Conservation (phyloP, 1,140 invertebrate species). For the Apis florea region DNA sequence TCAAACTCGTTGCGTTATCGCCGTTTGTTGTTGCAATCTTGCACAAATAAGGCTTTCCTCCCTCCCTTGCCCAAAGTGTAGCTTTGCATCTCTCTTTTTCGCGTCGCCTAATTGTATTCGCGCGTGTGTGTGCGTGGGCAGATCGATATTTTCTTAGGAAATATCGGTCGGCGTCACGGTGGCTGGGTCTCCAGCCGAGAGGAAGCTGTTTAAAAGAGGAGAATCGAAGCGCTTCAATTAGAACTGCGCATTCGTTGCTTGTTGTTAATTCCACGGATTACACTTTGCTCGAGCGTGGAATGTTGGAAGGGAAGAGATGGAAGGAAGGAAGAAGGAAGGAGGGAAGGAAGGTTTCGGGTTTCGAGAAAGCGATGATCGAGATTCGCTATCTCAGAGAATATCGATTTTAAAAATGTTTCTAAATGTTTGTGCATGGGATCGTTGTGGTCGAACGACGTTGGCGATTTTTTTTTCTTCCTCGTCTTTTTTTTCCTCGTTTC, state of each 20-base stretch:
- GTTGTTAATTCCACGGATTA: neutral
- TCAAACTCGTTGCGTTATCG: too few relatives aligned
- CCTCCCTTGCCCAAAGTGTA: too few relatives aligned
- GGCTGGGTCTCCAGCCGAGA: too few relatives aligned
- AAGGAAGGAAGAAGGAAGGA: neutral
- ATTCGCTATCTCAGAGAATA: too few relatives aligned
- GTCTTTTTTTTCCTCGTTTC: neutral
- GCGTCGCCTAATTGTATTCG: neutral
- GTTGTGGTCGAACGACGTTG: neutral
- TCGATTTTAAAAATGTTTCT: too few relatives aligned
- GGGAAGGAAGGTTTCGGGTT: neutral
- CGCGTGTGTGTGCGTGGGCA: neutral
- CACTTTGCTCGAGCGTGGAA: neutral
- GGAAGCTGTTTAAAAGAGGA: slow-evolving; percentile 9
- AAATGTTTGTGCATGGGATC: too few relatives aligned
- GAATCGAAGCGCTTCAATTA: slow-evolving; percentile 11
- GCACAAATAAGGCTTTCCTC: too few relatives aligned
- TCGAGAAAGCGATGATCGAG: too few relatives aligned
- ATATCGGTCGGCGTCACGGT: neutral
- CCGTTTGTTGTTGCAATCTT: too few relatives aligned
- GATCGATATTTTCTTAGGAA: neutral
- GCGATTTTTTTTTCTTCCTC: neutral
- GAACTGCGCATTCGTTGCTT: slow-evolving; percentile 21
- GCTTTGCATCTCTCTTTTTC: too few relatives aligned
- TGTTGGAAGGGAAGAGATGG: neutral